These are phyloP conservation scores for Chaunax sp. DNA, from an alignment of 2,797 vertebrate genomes.

Conservation along the genomic window DNA sequence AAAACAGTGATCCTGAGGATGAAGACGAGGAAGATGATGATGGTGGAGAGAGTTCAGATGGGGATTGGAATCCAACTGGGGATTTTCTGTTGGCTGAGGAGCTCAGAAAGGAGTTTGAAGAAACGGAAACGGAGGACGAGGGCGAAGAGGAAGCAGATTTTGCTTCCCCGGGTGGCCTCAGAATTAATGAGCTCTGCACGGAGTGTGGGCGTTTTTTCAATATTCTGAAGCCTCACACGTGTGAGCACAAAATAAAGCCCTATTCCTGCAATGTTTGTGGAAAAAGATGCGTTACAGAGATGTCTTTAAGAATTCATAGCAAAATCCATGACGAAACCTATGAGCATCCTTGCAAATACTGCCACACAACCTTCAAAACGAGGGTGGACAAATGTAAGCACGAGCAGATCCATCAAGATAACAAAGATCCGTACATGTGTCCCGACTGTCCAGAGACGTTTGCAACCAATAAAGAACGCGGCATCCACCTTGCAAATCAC, in stretches of 20 bases:
- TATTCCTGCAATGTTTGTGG: conserved; percentile 62
- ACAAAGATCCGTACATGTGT: conserved; percentile 58
- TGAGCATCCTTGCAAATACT: conserved; percentile 66
- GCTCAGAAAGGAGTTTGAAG: conserved; percentile 28
- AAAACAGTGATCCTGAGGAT: conserved; percentile 23
- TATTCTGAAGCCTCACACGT: conserved; percentile 48
- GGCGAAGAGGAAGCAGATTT: conserved; percentile 2
- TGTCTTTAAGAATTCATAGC: conserved; percentile 40
- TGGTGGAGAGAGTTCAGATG: conserved; percentile 25
- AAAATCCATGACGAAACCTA: conserved; percentile 57
- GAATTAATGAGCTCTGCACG: conserved; percentile 59
- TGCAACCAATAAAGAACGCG: conserved; percentile 26
- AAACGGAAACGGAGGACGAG: not conserved
- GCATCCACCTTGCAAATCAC: conserved; percentile 53
- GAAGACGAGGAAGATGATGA: conserved; percentile 1
- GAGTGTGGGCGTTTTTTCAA: conserved; percentile 59
- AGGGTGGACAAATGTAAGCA: conserved; percentile 63
- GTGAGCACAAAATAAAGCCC: conserved; percentile 65
- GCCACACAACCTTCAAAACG: conserved; percentile 54
- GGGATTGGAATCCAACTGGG: conserved; percentile 31
- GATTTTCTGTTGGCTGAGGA: conserved; percentile 9
- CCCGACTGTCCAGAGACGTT: conserved; percentile 59
- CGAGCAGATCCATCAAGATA: conserved; percentile 48
- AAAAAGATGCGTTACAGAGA: conserved; percentile 46
- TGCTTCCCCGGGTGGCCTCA: not conserved